Base-by-base conservation (phyloP, 2,888 invertebrate genomes). In the Epicampocera succincta region DNA sequence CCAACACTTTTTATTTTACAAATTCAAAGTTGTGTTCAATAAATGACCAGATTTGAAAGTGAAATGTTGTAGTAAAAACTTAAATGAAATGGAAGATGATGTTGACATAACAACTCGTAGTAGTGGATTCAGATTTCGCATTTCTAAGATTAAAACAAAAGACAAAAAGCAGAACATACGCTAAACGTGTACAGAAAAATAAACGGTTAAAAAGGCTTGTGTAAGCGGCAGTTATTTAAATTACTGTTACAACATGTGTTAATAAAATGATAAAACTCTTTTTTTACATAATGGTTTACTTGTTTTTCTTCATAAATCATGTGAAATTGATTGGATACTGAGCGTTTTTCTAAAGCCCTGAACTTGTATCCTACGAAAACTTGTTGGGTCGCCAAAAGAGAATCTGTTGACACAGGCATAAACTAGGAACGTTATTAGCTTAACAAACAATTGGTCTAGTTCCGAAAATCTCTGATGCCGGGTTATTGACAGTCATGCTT, bases 61-160 rank as follows among this genome's bases (percentile, higher is more conserved):
- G 80, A 81, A 81, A 80, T 68, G 80, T 44, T 66, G 38, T 25
- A 50, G 40, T 50, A 44, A 13, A 58, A 71, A 71, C 25, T 13
- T 13, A 48, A 76, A 66, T 46, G 52, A 65, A 56, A 48, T 74
- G 46, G 38, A 25, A 56, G 73, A 65, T 46, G 46, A 61, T 68
- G 80, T 72, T 81, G 72, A 68, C 71, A 76, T 76, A 76, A 80
- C 80, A n/a, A n/a, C n/a, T n/a, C n/a, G n/a, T 52, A 15, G 46
- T 46, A 54, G 38, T 69, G 61, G 46, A 29, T 15, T 38, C 48
- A 21, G 17, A 6, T 63, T 63, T 68, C 13, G 54, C 42, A 56
- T 68, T 38, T 29, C 15, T 72, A 11, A 9, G 6, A 17, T 33
- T 52, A 52, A 63, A 15, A 15, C 52, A 21, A 42, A 38, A 13